Base-by-base conservation (phyloP, 2,113 vertebrate genomes). In the Sorex fumeus region DNA sequence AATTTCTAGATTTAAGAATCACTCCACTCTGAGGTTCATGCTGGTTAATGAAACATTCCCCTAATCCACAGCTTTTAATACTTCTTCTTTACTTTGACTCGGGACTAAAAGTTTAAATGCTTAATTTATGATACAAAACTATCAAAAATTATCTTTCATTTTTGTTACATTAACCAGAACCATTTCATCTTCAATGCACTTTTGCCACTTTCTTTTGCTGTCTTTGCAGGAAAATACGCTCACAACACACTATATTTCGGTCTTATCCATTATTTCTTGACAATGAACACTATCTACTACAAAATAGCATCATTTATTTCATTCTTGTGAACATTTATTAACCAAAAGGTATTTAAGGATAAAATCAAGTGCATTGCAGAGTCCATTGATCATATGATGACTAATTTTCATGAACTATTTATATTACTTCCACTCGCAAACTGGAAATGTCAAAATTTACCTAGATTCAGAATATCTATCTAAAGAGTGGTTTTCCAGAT, bases 371-470 rank as follows among this genome's bases (percentile, higher is more conserved):
- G 94, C 50, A 96, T 91, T 97, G 92, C 8, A 83, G 70, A 85
- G 92, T 93, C 91, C 94, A 98, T 98, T 98, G 98, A 96, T 98
- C 97, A 98, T 97, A 91, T 85, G 93, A 96, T 9, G 95, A 89
- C 94, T 95, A 89, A 97, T 95, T 97, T 97, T 96, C 97, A 74
- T 95, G 97, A 98, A 95, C 96, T 92, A 86, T 93, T 94, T 84
- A 57, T 97, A 98, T 98, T 98, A 97, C 93, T 96, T 96, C 96
- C 90, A 75, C 86, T 96, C 98, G 98, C 97, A 98, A 97, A 97
- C 91, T 93, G 95, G 96, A 97, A 98, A 97, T 95, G 93, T 97
- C 97, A 98, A 95, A 96, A 98, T 97, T 98, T 97, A 97, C 96
- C 95, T 94, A 96, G 97, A 27, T 90, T 96, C 93, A 97, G 96